Evolutionary conservation across 2,888 invertebrate genomes (phyloP), one percentile per base, ranked within the genome.

Genomic region (Caenorhabditis panamensis): DNA sequence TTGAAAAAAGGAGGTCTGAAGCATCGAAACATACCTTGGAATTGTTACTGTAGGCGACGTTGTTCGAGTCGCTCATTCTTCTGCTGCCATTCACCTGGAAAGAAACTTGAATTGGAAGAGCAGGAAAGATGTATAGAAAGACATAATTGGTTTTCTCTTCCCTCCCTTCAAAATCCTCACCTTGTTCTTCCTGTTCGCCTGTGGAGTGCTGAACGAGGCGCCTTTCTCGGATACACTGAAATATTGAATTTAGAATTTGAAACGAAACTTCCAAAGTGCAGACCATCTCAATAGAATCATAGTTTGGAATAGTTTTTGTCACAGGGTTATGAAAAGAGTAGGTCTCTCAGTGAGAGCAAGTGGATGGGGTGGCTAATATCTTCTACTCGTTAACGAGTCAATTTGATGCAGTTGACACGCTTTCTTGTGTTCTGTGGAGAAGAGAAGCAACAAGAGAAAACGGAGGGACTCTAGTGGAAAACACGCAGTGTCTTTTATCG

Each of bases 121-220:
- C n/a, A n/a, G n/a, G n/a, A n/a, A n/a, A n/a, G n/a, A n/a, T n/a
- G n/a, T n/a, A n/a, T n/a, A n/a, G 16, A 41, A 41, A 3, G 16
- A 41, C 16, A 54, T 54, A 26, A 26, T 28, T 54, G 5, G 11
- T 26, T 26, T 26, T 26, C 3, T 22, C 16, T 18, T n/a, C 47
- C 41, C 16, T 6, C 41, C 5, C 8, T n/a, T 24, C 22, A 9
- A 22, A 68, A 18, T 16, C 18, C 73, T 64, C 16, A 85, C 80
- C 59, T 82, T 80, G 64, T 78, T 81, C 51, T 78, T 81, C 26
- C 85, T 66, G 44, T 84, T 82, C 51, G 56, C 76, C 67, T 85
- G 85, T 2, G 85, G 85, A 44, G 85, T 85, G 22, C 83, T 83
- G 76, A 83, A 85, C 22, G 72, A 73, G 68, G 81, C 83, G 53